These are phyloP conservation scores for Thymelicus lineola DNA, from an alignment of 2,888 invertebrate species.

Conservation along the genomic window DNA sequence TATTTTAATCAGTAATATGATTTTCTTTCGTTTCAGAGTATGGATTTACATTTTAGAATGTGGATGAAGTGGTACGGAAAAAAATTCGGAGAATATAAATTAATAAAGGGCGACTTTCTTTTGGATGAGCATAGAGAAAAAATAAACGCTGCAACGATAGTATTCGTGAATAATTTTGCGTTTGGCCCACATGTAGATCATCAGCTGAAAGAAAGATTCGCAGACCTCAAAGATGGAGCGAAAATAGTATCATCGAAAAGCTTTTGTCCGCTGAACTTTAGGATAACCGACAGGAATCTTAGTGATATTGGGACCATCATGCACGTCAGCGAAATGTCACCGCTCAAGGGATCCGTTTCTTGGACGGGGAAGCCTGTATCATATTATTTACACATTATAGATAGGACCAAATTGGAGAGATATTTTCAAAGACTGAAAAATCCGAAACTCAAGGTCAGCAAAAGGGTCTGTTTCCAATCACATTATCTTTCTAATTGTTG, in stretches of 20 bases:
- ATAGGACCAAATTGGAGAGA: constrained; percentile 98
- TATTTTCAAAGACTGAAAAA: constrained; percentile 98
- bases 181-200: constrained; percentile 99
- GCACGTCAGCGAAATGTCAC: constrained; percentile 98
- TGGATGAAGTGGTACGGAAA: constrained; percentile 99
- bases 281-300: constrained; percentile 98
- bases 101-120: constrained; percentile 98
- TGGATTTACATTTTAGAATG: constrained; percentile 95
- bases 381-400: constrained; percentile 99
- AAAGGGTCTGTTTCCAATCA: constrained; percentile 83
- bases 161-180: constrained; percentile 99
- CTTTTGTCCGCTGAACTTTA: constrained; percentile 99
- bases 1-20: constrained; percentile 7
- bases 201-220: constrained; percentile 97
- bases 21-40: constrained; percentile 85
- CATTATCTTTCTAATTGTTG: constrained; percentile 54
- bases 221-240: constrained; percentile 97
- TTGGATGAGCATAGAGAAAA: constrained; percentile 96
- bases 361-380: constrained; percentile 99
- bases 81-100: constrained; percentile 94
- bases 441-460: constrained; percentile 90
- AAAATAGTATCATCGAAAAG: constrained; percentile 99
- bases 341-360: constrained; percentile 97
- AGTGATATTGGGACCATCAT: constrained; percentile 99
- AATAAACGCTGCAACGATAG: constrained; percentile 96